Conservation (phyloP, 2,888 invertebrate genomes). For the Acanthosoma haemorrhoidale region DNA sequence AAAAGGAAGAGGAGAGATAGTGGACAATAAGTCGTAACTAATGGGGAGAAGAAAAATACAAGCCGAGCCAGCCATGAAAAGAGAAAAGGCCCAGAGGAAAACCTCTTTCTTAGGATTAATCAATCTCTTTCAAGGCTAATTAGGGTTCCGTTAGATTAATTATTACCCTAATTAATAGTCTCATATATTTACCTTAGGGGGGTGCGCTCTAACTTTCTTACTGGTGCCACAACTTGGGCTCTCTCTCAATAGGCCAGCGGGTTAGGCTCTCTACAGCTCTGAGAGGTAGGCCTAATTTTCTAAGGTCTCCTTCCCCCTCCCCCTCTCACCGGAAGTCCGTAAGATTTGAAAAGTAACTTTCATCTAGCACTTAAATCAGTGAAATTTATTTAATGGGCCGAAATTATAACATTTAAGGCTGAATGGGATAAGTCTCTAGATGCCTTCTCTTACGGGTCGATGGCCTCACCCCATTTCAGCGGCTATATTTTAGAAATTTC, state of each 20-base stretch:
- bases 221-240: background rate
- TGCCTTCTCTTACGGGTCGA: background rate
- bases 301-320: background rate
- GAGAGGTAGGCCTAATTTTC: background rate
- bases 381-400: conserved; percentile 7
- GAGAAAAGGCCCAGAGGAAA: background rate
- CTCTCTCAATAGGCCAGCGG: conserved; percentile 1
- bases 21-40: conserved; percentile 7
- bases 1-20: background rate
- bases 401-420: background rate
- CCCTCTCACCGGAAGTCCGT: too few species aligned
- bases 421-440: background rate
- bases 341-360: conserved; percentile 7
- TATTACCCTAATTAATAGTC: conserved; percentile 8
- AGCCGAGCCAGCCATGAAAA: background rate
- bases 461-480: too few species aligned
- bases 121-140: conserved; percentile 4
- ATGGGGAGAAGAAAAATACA: conserved; percentile 2
- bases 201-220: conserved; percentile 6
- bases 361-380: conserved; percentile 8
- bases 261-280: too few species aligned
- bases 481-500: too few species aligned
- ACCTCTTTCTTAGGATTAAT: conserved; percentile 9
- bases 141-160: background rate
- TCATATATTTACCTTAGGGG: background rate